These are phyloP conservation scores for Eumacrocentrus americanus DNA, from an alignment of 2,888 invertebrate genomes.

Conservation along the genomic window DNA sequence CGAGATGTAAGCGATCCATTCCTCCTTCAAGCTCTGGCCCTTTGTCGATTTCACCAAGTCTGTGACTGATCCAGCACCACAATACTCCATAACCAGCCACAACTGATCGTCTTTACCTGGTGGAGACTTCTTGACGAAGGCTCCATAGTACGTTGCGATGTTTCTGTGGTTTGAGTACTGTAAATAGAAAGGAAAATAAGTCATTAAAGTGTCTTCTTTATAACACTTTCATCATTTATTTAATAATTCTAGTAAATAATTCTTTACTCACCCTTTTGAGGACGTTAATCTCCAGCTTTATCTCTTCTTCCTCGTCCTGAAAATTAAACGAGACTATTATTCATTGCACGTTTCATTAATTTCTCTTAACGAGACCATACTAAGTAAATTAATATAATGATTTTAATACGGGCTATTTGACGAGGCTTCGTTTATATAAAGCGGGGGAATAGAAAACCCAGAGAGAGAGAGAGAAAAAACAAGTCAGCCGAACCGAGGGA, in stretches of 20 bases:
- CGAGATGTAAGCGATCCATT: constrained; percentile 99
- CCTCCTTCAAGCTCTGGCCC: constrained; percentile 97
- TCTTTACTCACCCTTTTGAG: constrained; percentile 77
- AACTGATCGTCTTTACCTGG: constrained; percentile 99
- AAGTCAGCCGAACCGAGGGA: constrained; percentile 14
- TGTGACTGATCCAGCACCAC: constrained; percentile 97
- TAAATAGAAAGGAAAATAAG: constrained; percentile 37
- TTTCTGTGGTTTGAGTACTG: constrained; percentile 98
- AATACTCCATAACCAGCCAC: constrained; percentile 99
- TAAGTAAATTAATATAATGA: constrained; percentile 4
- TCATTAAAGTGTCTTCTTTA: not conserved
- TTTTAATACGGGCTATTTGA: constrained; percentile 1
- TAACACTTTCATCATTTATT: not conserved
- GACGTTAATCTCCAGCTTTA: constrained; percentile 99
- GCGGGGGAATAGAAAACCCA: constrained; percentile 8
- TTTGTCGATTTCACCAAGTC: constrained; percentile 99
- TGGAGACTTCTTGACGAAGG: constrained; percentile 99
- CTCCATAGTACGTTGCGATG: constrained; percentile 99
- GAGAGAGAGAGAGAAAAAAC: constrained; percentile 5
- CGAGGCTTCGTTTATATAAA: no score
- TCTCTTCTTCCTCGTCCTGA: constrained; percentile 98
- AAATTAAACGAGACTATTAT: constrained; percentile 39
- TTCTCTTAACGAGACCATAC: not conserved
- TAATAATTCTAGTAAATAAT: not conserved
- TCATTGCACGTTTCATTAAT: constrained; percentile 4